Conservation (phyloP, 2,797 vertebrate species). For the Bovichtus diacanthus region DNA sequence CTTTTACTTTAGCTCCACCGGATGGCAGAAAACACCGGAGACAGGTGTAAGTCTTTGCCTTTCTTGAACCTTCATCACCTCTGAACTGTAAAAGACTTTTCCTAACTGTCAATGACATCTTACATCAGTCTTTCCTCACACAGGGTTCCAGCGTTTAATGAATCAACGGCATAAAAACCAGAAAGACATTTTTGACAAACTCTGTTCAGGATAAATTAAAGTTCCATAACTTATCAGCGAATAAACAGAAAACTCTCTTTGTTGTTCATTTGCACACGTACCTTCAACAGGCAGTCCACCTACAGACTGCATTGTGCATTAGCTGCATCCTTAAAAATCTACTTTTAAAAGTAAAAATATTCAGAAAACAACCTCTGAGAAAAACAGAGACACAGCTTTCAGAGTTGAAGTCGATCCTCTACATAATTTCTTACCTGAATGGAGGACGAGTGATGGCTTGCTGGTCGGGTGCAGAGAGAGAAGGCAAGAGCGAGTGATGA, state of each 20-base stretch:
- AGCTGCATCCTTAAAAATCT: background rate
- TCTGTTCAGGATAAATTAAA: background rate
- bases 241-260: constrained; percentile 17
- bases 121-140: background rate
- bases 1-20: constrained; percentile 60
- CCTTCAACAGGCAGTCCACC: background rate
- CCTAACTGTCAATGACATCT: constrained; percentile 29
- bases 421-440: constrained; percentile 78
- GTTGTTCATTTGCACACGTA: background rate
- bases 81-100: constrained; percentile 52
- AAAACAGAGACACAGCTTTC: constrained; percentile 6
- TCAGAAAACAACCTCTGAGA: background rate
- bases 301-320: background rate
- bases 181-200: background rate
- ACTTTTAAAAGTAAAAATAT: background rate
- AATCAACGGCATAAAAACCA: background rate
- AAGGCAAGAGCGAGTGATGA: constrained; percentile 59
- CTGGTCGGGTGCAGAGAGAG: constrained; percentile 52
- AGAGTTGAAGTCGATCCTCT: constrained; percentile 1
- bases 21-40: constrained; percentile 54
- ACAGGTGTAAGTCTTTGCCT: constrained; percentile 60
- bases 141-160: background rate
- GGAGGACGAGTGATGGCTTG: constrained; percentile 55
- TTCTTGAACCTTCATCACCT: constrained; percentile 54
- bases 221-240: background rate